These are phyloP conservation scores for Pinctada fucata DNA, from an alignment of 2,888 invertebrate genomes.

Conservation along the genomic window DNA sequence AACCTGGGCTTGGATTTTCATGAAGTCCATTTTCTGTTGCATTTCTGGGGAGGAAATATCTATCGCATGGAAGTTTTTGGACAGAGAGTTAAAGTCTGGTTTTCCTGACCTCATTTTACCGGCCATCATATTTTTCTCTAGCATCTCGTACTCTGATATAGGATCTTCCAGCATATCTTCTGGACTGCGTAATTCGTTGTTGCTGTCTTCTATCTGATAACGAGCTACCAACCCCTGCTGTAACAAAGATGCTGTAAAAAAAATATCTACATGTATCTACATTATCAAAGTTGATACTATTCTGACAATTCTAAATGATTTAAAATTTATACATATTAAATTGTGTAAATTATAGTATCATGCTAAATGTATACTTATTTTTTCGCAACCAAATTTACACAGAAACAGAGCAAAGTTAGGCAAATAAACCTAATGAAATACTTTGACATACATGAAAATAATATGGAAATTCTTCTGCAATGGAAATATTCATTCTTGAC, in stretches of 20 bases:
- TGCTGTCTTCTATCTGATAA: slow-evolving; percentile 58
- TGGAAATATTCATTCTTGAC: no score
- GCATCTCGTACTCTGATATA: slow-evolving; percentile 38
- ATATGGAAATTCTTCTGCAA: no score
- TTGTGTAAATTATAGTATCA: background rate
- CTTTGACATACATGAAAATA: no score
- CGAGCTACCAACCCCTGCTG: slow-evolving; percentile 64
- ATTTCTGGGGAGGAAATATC: slow-evolving; percentile 61
- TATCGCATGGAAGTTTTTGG: slow-evolving; percentile 46
- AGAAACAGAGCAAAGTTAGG: no score
- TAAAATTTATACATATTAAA: background rate
- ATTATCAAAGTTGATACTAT: background rate
- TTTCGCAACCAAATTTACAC: no score
- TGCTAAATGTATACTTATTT: slow-evolving; percentile 1
- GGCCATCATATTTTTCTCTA: slow-evolving; percentile 20
- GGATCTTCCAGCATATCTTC: slow-evolving; percentile 38
- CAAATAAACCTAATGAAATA: no score
- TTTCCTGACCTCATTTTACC: slow-evolving; percentile 31
- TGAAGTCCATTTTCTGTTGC: slow-evolving; percentile 67
- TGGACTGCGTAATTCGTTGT: slow-evolving; percentile 42
- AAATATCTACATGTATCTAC: background rate
- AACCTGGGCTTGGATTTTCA: slow-evolving; percentile 73
- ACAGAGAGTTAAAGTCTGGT: slow-evolving; percentile 47
- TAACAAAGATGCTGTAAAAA: slow-evolving; percentile 53
- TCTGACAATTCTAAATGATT: background rate